Evolutionary conservation across 1,140 invertebrate genomes (phyloP).

Genomic region (Dendrolimus punctatus): DNA sequence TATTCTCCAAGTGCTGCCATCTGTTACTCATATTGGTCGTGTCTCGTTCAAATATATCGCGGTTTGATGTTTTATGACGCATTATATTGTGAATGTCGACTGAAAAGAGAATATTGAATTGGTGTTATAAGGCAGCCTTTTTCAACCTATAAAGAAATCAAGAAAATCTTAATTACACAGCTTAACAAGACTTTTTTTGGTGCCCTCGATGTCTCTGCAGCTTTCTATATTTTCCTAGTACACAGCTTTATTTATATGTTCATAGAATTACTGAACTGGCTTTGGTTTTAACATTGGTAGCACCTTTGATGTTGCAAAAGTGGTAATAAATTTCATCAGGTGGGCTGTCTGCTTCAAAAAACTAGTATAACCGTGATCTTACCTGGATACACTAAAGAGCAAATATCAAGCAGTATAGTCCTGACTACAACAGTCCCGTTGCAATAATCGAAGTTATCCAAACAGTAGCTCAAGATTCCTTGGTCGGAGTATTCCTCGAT

Average conservation of each 20-base stretch:
- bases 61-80: constrained; percentile 40
- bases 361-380: constrained; percentile 2
- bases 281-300: too few species aligned
- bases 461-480: constrained; percentile 45
- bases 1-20: constrained; percentile 74
- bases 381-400: constrained; percentile 59
- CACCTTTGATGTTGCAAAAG: too few species aligned
- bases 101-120: constrained; percentile 21
- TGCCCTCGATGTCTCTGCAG: too few species aligned
- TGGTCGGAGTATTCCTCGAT: constrained; percentile 39
- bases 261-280: too few species aligned
- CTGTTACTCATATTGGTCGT: constrained; percentile 31
- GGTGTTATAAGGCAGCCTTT: too few species aligned
- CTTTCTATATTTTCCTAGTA: too few species aligned
- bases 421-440: constrained; percentile 38
- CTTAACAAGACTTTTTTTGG: too few species aligned
- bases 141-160: too few species aligned
- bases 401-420: constrained; percentile 44
- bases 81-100: constrained; percentile 63
- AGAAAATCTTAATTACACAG: too few species aligned
- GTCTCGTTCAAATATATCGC: constrained; percentile 54
- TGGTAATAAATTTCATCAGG: too few species aligned
- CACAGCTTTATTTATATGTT: too few species aligned
- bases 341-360: not conserved
- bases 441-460: constrained; percentile 50